phyloP scores from a whole-genome alignment of 2,113 vertebrate species.

The Mellivora capensis region DNA sequence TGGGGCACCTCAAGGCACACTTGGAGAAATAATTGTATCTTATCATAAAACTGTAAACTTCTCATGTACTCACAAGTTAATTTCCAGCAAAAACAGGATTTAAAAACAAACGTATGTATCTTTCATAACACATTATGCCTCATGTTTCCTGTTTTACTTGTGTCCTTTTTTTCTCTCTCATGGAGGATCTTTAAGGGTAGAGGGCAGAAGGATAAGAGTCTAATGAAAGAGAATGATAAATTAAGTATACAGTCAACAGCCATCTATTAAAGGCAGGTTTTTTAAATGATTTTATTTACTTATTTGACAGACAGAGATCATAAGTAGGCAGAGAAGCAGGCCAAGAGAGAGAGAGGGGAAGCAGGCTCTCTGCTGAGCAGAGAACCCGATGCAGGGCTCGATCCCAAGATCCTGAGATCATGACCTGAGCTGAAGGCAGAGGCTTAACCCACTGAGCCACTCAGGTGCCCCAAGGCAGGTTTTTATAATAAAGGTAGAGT shows the following conservation, averaged over 20 bases:
- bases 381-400: no score
- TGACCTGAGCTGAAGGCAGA: no score
- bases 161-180: neutral
- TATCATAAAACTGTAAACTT: neutral
- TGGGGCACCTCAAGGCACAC: neutral
- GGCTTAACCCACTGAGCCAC: no score
- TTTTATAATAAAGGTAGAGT: neutral
- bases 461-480: neutral
- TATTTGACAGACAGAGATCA: no score
- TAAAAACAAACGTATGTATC: neutral
- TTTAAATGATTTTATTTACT: no score
- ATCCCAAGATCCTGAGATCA: no score
- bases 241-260: neutral
- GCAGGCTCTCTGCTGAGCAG: no score
- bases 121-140: neutral
- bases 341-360: no score
- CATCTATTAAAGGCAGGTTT: neutral
- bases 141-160: neutral
- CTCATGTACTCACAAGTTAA: neutral
- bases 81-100: neutral
- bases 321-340: no score
- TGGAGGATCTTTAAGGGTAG: neutral
- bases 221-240: conserved; percentile 18
- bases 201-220: neutral
- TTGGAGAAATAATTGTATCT: neutral